These are phyloP conservation scores for Halichoeres trimaculatus DNA, from an alignment of 2,113 vertebrate genomes.

Conservation along the genomic window DNA sequence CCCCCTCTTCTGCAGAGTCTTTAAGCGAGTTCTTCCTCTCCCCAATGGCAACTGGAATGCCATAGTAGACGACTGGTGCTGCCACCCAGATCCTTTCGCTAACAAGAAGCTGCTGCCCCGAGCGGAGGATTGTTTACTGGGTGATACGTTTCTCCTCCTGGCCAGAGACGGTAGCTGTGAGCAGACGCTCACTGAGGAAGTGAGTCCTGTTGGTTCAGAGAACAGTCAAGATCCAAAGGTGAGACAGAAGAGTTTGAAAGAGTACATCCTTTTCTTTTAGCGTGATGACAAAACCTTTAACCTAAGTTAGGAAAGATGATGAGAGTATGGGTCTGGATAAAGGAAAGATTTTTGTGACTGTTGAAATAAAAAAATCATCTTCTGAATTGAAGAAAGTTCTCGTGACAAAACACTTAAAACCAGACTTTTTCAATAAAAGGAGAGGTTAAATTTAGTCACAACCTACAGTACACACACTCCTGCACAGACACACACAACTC, in stretches of 20 bases:
- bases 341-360: background rate
- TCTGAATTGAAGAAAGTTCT: background rate
- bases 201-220: constrained; percentile 39
- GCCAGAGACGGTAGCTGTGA: constrained; percentile 77
- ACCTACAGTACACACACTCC: background rate
- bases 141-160: constrained; percentile 90
- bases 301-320: too few species aligned
- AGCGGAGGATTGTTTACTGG: constrained; percentile 90
- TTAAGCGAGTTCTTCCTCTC: constrained; percentile 91
- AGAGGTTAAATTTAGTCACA: background rate
- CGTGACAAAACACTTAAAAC: background rate
- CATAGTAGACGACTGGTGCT: constrained; percentile 96
- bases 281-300: background rate
- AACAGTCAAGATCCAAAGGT: constrained; percentile 75
- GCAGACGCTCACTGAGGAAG: constrained; percentile 68
- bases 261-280: background rate
- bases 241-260: background rate
- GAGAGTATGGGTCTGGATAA: background rate
- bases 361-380: background rate
- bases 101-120: constrained; percentile 86
- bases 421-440: constrained; percentile 1
- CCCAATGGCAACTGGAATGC: constrained; percentile 93
- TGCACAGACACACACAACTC: constrained; percentile 18
- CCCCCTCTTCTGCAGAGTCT: constrained; percentile 79
- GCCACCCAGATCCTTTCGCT: constrained; percentile 93